Evolutionary conservation across 2,888 invertebrate species (phyloP), one percentile per base, ranked within the genome.

Genomic region (Dolichomitus sp.): DNA sequence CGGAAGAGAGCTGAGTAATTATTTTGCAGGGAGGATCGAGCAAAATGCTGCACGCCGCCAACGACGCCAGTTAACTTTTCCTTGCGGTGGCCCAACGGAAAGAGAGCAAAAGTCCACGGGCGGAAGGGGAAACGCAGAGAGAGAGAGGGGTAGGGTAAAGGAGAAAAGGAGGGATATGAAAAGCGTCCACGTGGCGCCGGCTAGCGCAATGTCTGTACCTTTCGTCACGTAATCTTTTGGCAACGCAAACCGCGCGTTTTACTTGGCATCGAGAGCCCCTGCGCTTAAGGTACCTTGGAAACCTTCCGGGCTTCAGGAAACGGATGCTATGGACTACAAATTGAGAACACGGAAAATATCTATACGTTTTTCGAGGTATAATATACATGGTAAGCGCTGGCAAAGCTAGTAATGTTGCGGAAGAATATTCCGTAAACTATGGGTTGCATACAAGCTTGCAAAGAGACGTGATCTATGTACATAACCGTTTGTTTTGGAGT

Each of bases 211-310:
- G 66, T 81, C 81, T 68, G 59, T 78, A 76, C 78, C 80, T 77
- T 81, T 81, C 79, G 81, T 80, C 73, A 66, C 76, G 79, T 73
- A 84, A 84, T 83, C 81, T 84, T 85, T 85, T 84, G 85, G 85
- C 84, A 85, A 70, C 45, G 42, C 59, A 68, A 63, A 80, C 73
- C 40, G 42, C 75, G 57, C 75, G 57, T 76, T 76, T 70, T 70
- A 76, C 65, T 80, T 80, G 80, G 80, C 80, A 80, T 76, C 80
- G 75, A 57, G 37, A 54, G 37, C 42, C 37, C 59, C 48, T 57
- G 52, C 70, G 54, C 12, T 52, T 30, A 61, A 33, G 37, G 68
- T 45, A 42, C 19, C 33, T 48, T 54, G 74, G 54, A 75, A 54
- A 65, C 40, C 45, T 63, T 27, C 57, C 57, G 74, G 42, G 33